Evolutionary conservation across 1,140 invertebrate genomes (phyloP).

Genomic region (Microvelia longipes): DNA sequence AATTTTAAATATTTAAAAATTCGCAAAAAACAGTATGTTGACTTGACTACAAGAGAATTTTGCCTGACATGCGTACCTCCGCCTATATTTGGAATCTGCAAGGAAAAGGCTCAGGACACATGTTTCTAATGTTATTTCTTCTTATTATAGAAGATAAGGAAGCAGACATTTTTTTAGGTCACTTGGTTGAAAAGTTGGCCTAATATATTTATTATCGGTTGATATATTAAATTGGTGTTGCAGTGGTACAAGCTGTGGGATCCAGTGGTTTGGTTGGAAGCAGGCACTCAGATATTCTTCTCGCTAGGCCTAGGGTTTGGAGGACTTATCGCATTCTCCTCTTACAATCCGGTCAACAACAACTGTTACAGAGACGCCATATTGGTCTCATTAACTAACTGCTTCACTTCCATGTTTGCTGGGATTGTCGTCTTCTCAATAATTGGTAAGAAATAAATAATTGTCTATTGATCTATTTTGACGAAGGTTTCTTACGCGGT

Average conservation of each 20-base stretch:
- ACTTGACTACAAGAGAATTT: too few species aligned
- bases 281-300: constrained; percentile 95
- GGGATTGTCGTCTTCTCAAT: constrained; percentile 96
- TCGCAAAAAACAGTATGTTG: too few species aligned
- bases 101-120: too few species aligned
- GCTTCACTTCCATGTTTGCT: constrained; percentile 91
- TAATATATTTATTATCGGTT: too few species aligned
- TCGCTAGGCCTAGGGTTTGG: constrained; percentile 89
- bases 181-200: too few species aligned
- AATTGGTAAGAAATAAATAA: constrained; percentile 45
- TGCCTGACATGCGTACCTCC: too few species aligned
- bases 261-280: constrained; percentile 89
- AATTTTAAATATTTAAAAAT: too few species aligned
- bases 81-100: too few species aligned
- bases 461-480: too few species aligned
- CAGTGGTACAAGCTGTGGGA: constrained; percentile 48
- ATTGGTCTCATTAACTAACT: constrained; percentile 86
- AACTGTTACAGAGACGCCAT: constrained; percentile 90
- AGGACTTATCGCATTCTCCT: constrained; percentile 84
- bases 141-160: too few species aligned
- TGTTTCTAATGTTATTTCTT: too few species aligned
- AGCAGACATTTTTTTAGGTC: too few species aligned
- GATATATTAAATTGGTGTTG: not conserved
- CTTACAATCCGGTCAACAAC: constrained; percentile 91
- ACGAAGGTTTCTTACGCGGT: not conserved